Base-by-base conservation (phyloP, 2,888 invertebrate species). In the Brenthis daphne region DNA sequence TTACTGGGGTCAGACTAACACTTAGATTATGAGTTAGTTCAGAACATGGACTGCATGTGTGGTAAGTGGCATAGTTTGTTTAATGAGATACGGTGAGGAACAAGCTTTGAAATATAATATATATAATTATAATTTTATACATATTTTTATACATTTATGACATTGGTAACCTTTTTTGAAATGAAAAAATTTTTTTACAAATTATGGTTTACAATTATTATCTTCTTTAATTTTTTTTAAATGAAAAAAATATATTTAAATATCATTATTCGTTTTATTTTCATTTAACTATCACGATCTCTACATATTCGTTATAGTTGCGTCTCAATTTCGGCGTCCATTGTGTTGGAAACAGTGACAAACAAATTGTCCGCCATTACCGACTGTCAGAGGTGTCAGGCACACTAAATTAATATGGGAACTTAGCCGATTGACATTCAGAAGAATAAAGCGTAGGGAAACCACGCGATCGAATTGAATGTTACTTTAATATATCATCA, bases 381-480 rank as follows among this genome's bases (percentile, higher is more conserved):
- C 73, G 79, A 77, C 84, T 90, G 90, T 88, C 90, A 88, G 80
- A 75, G 78, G 82, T 79, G 81, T 83, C 84, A 83, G 83, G 81
- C 80, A 82, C 79, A 79, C 78, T 82, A 83, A 88, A 90, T 90
- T 90, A 90, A 90, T 90, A 90, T 90, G 90, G 89, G 90, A 90
- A 90, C 87, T 81, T 77, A 77, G 71, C 67, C 80, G 81, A 88
- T 88, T 85, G 88, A 86, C 85, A 83, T 77, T 81, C 78, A 70
- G 75, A 84, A 82, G 82, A 84, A 79, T 78, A 73, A 72, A 72
- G 43, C 58, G 69, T 82, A 75, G 76, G 73, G 71, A 73, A 73
- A 55, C 76, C 75, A 84, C 60, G 53, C 50, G 48, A 56, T 65
- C 16, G 14, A 53, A 14, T 37, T 8, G 14, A 53, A 33, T 16